phyloP scores from a whole-genome alignment of 1,140 invertebrate genomes.

The Papilio aristodemus region DNA sequence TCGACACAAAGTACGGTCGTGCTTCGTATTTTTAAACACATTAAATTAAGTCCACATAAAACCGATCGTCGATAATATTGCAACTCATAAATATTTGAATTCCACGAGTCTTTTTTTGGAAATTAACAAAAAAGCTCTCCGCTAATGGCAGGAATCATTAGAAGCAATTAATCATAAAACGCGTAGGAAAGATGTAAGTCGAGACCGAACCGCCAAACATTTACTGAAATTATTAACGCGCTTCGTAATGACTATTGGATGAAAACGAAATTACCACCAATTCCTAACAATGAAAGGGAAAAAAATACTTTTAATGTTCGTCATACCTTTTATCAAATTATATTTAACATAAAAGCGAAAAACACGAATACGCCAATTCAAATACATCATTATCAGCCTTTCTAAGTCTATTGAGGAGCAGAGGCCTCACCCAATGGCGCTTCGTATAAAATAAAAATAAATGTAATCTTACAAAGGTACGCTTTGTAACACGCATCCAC shows the following conservation, averaged over 20 bases:
- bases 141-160: slow-evolving; percentile 72
- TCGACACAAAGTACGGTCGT: too few species aligned
- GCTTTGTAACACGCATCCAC: too few species aligned
- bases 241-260: slow-evolving; percentile 13
- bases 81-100: background rate
- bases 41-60: background rate
- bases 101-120: slow-evolving; percentile 15
- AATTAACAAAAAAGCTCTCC: slow-evolving; percentile 61
- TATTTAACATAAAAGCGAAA: background rate
- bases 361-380: too few species aligned
- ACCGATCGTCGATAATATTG: slow-evolving; percentile 4
- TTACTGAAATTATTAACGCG: background rate
- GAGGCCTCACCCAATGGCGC: too few species aligned
- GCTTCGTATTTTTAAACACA: background rate
- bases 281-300: background rate
- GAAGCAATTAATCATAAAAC: slow-evolving; percentile 70
- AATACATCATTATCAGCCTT: too few species aligned
- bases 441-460: too few species aligned
- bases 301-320: background rate
- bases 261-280: slow-evolving; percentile 8
- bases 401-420: too few species aligned
- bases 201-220: slow-evolving; percentile 44
- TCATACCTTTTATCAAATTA: background rate
- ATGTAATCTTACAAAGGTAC: too few species aligned
- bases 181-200: slow-evolving; percentile 41